phyloP scores from a whole-genome alignment of 2,888 invertebrate genomes.

The Hirtodrosophila cameraria region DNA sequence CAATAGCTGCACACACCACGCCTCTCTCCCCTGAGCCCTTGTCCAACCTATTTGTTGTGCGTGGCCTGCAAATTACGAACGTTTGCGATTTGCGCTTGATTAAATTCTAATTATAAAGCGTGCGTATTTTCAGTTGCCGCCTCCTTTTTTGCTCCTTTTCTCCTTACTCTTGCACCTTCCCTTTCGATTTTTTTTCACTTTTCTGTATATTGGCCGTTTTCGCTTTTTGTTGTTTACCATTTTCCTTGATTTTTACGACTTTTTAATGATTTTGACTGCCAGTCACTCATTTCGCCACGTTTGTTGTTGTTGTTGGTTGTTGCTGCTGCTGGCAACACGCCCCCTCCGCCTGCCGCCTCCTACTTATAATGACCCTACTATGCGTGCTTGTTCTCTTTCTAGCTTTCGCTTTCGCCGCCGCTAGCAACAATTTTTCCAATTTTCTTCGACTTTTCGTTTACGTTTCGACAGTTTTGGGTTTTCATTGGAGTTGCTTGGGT shows the following conservation, averaged over 20 bases:
- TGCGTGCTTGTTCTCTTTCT: slow-evolving; percentile 20
- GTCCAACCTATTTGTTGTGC: slow-evolving; percentile 39
- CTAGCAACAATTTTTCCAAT: slow-evolving; percentile 60
- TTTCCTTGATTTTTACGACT: slow-evolving; percentile 78
- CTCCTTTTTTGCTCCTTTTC: slow-evolving; percentile 3
- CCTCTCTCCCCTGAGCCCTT: neutral
- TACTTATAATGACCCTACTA: slow-evolving; percentile 10
- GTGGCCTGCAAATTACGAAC: slow-evolving; percentile 54
- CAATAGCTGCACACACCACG: slow-evolving; percentile 55
- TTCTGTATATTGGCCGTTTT: slow-evolving; percentile 24
- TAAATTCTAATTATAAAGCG: slow-evolving; percentile 80
- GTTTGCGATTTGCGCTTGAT: slow-evolving; percentile 79
- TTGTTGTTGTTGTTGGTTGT: slow-evolving; percentile 14
- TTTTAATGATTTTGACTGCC: slow-evolving; percentile 80
- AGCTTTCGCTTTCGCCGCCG: slow-evolving; percentile 36
- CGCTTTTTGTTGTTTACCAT: slow-evolving; percentile 60
- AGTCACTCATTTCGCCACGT: slow-evolving; percentile 78
- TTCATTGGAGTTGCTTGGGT: slow-evolving; percentile 34
- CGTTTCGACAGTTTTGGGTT: slow-evolving; percentile 64
- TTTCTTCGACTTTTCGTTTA: slow-evolving; percentile 73
- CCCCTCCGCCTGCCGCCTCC: neutral
- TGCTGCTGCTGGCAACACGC: slow-evolving; percentile 5
- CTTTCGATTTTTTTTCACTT: slow-evolving; percentile 9
- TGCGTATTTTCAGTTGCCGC: slow-evolving; percentile 65
- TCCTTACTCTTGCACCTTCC: neutral